Percentiles rank a stretch among this genome's conserved stretches.
Evolutionary conservation across 2,113 vertebrate genomes (phyloP).

Genomic region (Chaetodon trifascialis): DNA sequence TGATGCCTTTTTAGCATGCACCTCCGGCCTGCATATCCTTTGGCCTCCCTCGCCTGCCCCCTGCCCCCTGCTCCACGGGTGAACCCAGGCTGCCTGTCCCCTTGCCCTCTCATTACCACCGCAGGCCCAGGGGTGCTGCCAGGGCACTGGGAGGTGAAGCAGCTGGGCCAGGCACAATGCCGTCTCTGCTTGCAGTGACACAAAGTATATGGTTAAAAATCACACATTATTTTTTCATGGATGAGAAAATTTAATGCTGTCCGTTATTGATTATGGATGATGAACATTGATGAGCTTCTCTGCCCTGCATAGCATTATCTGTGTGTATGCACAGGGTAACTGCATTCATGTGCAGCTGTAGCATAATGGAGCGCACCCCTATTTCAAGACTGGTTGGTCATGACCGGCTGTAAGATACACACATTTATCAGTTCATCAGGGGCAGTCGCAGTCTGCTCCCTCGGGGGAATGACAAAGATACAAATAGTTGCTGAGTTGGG

Average conservation of each 20-base stretch:
- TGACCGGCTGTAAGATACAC: constrained; percentile 32
- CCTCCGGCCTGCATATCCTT: constrained; percentile 45
- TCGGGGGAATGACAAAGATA: background rate
- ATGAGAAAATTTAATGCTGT: constrained; percentile 38
- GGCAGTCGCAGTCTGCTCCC: background rate
- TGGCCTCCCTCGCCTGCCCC: constrained; percentile 52
- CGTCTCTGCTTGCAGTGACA: constrained; percentile 23
- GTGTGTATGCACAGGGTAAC: constrained; percentile 13
- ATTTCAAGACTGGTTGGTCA: constrained; percentile 48
- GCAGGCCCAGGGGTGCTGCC: constrained; percentile 50
- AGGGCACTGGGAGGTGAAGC: constrained; percentile 51
- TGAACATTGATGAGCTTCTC: constrained; percentile 50
- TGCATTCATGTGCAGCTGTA: background rate
- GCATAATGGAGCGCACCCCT: background rate
- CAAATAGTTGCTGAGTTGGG: constrained; percentile 16
- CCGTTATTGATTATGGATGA: constrained; percentile 71
- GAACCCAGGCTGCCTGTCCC: constrained; percentile 64
- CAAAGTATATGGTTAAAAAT: constrained; percentile 16
- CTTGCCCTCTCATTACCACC: constrained; percentile 70
- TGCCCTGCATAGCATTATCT: constrained; percentile 42
- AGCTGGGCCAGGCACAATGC: constrained; percentile 37
- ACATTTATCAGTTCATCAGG: constrained; percentile 36
- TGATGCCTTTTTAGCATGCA: constrained; percentile 70
- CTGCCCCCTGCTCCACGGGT: constrained; percentile 56
- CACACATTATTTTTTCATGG: constrained; percentile 49